Base-by-base conservation (phyloP, 2,113 vertebrate species). In the Spheniscus mendiculus region DNA sequence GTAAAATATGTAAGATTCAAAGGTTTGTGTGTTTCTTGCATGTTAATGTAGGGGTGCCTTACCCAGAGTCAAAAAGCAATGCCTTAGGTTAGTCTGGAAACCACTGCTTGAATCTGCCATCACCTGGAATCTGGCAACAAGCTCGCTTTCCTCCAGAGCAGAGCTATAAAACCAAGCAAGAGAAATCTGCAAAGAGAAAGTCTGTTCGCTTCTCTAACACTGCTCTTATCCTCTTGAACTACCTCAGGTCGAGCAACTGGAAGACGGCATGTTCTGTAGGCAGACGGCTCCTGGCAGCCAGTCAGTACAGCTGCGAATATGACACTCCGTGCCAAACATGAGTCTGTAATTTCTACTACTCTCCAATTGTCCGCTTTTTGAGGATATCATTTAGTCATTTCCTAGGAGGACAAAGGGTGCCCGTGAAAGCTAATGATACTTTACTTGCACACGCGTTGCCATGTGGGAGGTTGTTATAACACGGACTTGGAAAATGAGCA, bases 211-310 rank as follows among this genome's bases (percentile, higher is more conserved):
- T 83, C 61, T 91, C 22, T 72, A 32, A 17, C 29, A 19, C 40
- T 69, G 52, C 87, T 71, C 30, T 82, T 71, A 89, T 27, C 89
- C 89, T 79, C 73, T 38, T 63, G 87, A 83, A 45, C 62, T 62
- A 38, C 69, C 62, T 85, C 26, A 34, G 81, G 87, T 58, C 5
- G 3, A 93, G 91, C 89, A 72, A 77, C 69, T 66, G 81, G 87
- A 87, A 96, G 89, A 96, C 62, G 15, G 84, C 73, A 83, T 77
- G 93, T 95, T 89, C 91, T 77, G 77, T 8, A 40, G 83, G 91
- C 90, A 77, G 90, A 15, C 21, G 2, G 49, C 73, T 92, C 61
- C 78, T 97, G 95, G 93, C 95, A 87, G 30, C 65, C 87, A 71
- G 78, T 0, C 83, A 74, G 77, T 84, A 59, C 94, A 96, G 95